Evolutionary conservation across 2,888 invertebrate genomes (phyloP).

Genomic region (Frankliniella fusca): DNA sequence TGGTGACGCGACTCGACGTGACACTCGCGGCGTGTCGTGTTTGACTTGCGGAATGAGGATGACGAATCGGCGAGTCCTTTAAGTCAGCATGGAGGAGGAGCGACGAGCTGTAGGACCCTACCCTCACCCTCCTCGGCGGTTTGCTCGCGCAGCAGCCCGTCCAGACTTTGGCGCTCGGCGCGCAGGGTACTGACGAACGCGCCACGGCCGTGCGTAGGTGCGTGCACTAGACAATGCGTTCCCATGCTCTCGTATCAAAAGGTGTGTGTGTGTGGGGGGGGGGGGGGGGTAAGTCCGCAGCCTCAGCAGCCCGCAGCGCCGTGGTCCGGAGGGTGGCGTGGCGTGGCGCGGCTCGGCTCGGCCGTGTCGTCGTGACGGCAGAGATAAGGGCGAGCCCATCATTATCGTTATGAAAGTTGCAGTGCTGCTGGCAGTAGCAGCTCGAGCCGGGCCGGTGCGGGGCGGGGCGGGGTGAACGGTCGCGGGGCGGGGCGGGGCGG

Average conservation of each 20-base stretch:
- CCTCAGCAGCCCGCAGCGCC: too few relatives aligned
- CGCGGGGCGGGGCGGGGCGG: neutral
- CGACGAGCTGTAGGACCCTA: too few relatives aligned
- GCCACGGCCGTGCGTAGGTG: neutral
- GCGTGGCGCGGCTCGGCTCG: neutral
- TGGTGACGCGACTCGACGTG: too few relatives aligned
- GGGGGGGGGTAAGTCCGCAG: neutral
- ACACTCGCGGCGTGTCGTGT: too few relatives aligned
- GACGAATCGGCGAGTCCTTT: too few relatives aligned
- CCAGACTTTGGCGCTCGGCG: too few relatives aligned
- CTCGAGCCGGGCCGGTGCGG: neutral
- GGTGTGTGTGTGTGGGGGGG: neutral
- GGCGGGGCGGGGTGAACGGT: neutral
- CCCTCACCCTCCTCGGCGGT: too few relatives aligned
- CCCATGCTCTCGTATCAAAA: neutral
- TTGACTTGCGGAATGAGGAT: too few relatives aligned
- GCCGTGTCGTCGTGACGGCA: neutral
- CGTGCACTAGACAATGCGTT: neutral
- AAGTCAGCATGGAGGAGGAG: too few relatives aligned
- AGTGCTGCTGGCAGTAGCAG: neutral
- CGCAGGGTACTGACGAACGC: too few relatives aligned
- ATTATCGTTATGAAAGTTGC: slow-evolving; percentile 10
- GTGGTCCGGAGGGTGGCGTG: neutral
- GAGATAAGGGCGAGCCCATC: slow-evolving; percentile 8
- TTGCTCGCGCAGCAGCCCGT: too few relatives aligned